Evolutionary conservation across 2,888 invertebrate genomes (phyloP).

Genomic region (Bursaphelenchus okinawaensis): DNA sequence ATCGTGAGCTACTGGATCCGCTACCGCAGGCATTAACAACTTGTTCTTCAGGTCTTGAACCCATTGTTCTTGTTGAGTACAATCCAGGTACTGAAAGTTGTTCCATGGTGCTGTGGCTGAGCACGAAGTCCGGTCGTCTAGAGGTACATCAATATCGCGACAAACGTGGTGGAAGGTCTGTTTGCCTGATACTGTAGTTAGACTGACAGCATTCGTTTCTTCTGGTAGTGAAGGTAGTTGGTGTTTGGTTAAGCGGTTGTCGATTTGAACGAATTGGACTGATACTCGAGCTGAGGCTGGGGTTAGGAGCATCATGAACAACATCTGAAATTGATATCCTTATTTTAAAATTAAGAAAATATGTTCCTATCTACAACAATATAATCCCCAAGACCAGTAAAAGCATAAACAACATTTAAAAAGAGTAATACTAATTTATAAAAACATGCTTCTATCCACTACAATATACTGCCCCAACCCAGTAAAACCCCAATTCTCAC

Average conservation of each 20-base stretch:
- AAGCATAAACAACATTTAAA: no score
- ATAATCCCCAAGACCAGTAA: no score
- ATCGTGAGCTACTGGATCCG: conserved; percentile 3
- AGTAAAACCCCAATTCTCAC: conserved; percentile 63
- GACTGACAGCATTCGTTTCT: conserved; percentile 39
- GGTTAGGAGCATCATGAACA: conserved; percentile 68
- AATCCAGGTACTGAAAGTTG: conserved; percentile 23
- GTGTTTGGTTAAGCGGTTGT: conserved; percentile 34
- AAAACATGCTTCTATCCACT: no score
- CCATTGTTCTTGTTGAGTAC: conserved; percentile 18
- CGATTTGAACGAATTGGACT: conserved; percentile 62
- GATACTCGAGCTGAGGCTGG: conserved; percentile 76
- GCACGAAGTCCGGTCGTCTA: background rate
- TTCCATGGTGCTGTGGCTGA: conserved; percentile 19
- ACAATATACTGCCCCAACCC: no score
- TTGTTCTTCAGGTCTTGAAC: conserved; percentile 26
- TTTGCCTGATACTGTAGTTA: conserved; percentile 44
- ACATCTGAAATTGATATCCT: conserved; percentile 47
- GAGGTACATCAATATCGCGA: conserved; percentile 26
- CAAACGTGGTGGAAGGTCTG: conserved; percentile 52
- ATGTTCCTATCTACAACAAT: no score
- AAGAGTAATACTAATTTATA: no score
- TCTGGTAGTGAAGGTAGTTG: conserved; percentile 34
- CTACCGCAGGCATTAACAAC: conserved; percentile 23
- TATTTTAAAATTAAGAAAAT: no score